These are phyloP conservation scores for Pseudorhiza aurosa DNA, from an alignment of 30 jellyfish, hydroid and myxozoan genomes.

Conservation along the genomic window DNA sequence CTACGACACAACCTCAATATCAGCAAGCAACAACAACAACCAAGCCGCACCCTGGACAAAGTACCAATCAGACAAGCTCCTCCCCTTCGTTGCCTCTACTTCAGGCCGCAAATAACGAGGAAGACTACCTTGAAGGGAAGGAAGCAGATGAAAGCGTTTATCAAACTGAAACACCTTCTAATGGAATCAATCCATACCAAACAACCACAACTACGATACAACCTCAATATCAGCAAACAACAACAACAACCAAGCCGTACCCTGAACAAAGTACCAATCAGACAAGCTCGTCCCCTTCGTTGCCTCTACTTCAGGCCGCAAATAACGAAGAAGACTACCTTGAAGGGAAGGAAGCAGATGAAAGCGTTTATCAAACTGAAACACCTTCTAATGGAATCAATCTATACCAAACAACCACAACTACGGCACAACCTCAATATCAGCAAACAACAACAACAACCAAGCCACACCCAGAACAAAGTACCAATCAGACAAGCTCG, in stretches of 20 bases:
- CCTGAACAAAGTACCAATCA: neutral
- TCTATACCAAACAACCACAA: constrained; percentile 9
- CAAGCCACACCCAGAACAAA: neutral
- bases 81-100: neutral
- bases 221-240: neutral
- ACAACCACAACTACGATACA: constrained; percentile 11
- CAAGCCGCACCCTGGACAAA: neutral
- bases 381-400: neutral
- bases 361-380: neutral
- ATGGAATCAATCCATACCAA: neutral
- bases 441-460: constrained; percentile 9
- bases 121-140: constrained; percentile 21
- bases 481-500: neutral
- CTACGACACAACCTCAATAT: neutral
- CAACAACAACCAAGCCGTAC: neutral
- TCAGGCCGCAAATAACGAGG: neutral
- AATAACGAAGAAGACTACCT: constrained; percentile 2
- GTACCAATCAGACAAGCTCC: neutral
- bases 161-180: neutral
- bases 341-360: constrained; percentile 26
- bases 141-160: neutral
- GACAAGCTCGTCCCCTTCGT: neutral
- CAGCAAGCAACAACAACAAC: neutral
- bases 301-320: neutral
- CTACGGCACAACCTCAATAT: neutral